phyloP scores from a whole-genome alignment of 1,140 invertebrate species.

The Rhopalosiphum padi region DNA sequence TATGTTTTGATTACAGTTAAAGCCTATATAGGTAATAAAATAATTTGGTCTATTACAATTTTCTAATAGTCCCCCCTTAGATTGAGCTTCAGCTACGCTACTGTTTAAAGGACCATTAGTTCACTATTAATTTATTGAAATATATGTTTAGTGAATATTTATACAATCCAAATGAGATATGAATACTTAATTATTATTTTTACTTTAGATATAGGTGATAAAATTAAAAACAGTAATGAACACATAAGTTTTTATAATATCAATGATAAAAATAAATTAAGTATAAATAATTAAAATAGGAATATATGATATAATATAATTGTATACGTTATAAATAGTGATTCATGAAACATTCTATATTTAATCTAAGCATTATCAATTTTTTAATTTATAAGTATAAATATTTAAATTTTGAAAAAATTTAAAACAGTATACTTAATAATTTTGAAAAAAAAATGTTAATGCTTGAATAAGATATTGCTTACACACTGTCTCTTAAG shows the following conservation, averaged over 20 bases:
- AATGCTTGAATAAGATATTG: not conserved
- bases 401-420: not conserved
- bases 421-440: not conserved
- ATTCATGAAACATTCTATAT: not conserved
- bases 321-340: not conserved
- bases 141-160: not conserved
- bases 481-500: not conserved
- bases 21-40: no score
- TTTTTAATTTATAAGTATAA: not conserved
- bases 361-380: not conserved
- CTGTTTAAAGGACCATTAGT: not conserved
- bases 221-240: not conserved
- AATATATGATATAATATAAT: not conserved
- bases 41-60: no score
- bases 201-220: not conserved
- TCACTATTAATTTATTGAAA: not conserved
- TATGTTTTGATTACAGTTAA: no score
- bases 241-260: not conserved
- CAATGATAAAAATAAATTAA: not conserved
- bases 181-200: not conserved
- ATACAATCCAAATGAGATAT: not conserved
- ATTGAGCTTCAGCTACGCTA: no score
- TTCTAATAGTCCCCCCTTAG: no score
- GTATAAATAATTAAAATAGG: conserved; percentile 32
- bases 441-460: not conserved